A percentile compares a stretch with the other conserved stretches of the same genome.
Evolutionary conservation across 2,888 invertebrate species (phyloP).

Genomic region (Hermaeophaga mercurialis): DNA sequence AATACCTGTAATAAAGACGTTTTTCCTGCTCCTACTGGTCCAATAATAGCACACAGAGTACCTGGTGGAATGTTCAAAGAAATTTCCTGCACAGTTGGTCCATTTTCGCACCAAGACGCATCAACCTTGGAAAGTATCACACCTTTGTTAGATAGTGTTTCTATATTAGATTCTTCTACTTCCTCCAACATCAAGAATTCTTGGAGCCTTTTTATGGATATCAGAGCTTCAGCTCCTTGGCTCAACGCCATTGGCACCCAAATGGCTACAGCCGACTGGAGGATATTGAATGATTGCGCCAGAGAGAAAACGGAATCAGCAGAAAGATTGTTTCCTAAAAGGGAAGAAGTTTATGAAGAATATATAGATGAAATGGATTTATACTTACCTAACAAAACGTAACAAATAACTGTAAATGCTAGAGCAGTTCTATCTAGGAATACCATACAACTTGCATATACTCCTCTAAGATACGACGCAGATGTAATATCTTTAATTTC

Average conservation of each 20-base stretch:
- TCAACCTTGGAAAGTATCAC: conserved; percentile 43
- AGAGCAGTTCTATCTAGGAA: conserved; percentile 83
- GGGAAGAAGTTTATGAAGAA: conserved; percentile 9
- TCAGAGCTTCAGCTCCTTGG: conserved; percentile 64
- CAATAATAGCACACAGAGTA: conserved; percentile 75
- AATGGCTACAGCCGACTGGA: conserved; percentile 63
- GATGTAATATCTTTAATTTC: conserved; percentile 69
- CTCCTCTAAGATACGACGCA: conserved; percentile 68
- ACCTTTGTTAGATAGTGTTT: conserved; percentile 34
- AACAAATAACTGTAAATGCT: conserved; percentile 75
- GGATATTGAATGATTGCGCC: conserved; percentile 60
- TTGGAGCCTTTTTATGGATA: conserved; percentile 62
- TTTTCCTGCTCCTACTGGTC: conserved; percentile 88
- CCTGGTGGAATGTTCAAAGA: conserved; percentile 59
- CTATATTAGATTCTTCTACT: conserved; percentile 47
- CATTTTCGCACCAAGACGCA: conserved; percentile 46
- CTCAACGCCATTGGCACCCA: conserved; percentile 64
- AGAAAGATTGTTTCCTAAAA: conserved; percentile 50
- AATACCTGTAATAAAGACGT: conserved; percentile 61
- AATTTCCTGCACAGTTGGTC: conserved; percentile 49
- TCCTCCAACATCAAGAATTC: conserved; percentile 64
- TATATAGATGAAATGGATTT: not conserved
- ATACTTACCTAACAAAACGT: conserved; percentile 67
- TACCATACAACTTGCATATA: conserved; percentile 67
- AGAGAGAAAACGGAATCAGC: conserved; percentile 57